Conservation (phyloP, 2,797 vertebrate genomes). For the Clarias laeviceps region DNA sequence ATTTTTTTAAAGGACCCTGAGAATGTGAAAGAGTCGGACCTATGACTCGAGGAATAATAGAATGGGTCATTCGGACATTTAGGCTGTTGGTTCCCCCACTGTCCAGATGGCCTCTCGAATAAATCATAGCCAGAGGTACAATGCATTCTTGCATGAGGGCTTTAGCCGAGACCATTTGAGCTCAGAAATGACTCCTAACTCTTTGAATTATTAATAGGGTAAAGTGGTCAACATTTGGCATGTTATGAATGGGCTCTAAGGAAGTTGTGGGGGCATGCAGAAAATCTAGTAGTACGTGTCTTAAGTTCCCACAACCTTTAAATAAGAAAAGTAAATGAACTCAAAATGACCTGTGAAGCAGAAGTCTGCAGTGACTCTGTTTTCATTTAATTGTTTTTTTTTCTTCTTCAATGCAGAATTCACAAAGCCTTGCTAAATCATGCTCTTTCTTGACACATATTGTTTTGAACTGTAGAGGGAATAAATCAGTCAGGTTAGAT, state of each 20-base stretch:
- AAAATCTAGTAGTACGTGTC: not conserved
- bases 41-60: constrained; percentile 77
- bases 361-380: not conserved
- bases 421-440: not conserved
- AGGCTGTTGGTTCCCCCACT: constrained; percentile 76
- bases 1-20: constrained; percentile 14
- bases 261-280: not conserved
- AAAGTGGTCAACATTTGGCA: constrained; percentile 57
- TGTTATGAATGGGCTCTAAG: constrained; percentile 41
- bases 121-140: constrained; percentile 76
- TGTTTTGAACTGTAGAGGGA: constrained; percentile 21
- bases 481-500: constrained; percentile 34
- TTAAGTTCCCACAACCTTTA: constrained; percentile 1
- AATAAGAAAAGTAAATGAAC: not conserved
- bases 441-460: constrained; percentile 17
- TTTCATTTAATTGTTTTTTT: not conserved
- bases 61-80: constrained; percentile 76
- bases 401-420: not conserved
- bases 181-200: constrained; percentile 70
- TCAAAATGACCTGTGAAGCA: constrained; percentile 6
- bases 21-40: constrained; percentile 68
- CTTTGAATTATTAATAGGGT: constrained; percentile 69
- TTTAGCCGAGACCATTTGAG: constrained; percentile 66
- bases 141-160: constrained; percentile 70
- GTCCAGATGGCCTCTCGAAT: constrained; percentile 70